Evolutionary conservation across 2,888 invertebrate genomes (phyloP).

Genomic region (Hoplodrina ambigua): DNA sequence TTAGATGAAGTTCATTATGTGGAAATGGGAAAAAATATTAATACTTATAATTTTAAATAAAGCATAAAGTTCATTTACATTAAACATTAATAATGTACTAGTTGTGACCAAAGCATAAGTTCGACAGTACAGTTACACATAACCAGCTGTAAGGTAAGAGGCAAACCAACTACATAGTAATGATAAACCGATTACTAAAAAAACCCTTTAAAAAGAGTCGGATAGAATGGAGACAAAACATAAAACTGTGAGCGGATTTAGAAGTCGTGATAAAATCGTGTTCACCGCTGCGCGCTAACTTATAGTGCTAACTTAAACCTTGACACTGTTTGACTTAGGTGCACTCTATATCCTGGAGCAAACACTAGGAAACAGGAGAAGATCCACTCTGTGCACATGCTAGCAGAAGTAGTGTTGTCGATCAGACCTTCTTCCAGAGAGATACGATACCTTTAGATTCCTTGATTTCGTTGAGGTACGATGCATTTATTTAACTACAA

Average conservation of each 20-base stretch:
- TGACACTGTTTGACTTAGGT: constrained; percentile 15
- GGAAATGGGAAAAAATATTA: too few species aligned
- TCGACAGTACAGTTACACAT: too few species aligned
- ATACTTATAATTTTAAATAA: too few species aligned
- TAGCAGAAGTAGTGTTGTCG: background rate
- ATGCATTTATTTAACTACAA: too few species aligned
- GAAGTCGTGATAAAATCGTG: background rate
- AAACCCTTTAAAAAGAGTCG: background rate
- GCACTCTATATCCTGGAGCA: constrained; percentile 1
- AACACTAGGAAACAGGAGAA: background rate
- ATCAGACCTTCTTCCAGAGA: background rate
- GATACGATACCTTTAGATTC: too few species aligned
- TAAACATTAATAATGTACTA: too few species aligned
- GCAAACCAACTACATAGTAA: too few species aligned
- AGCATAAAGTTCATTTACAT: too few species aligned
- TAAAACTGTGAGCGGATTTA: background rate
- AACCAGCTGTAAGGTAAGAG: background rate
- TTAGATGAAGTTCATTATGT: too few species aligned
- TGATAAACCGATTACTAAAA: background rate
- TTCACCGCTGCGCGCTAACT: constrained; percentile 14
- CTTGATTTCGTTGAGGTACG: too few species aligned
- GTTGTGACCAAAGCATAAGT: too few species aligned
- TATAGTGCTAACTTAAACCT: constrained; percentile 26
- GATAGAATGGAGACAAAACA: background rate
- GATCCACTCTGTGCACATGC: background rate